Conservation (phyloP, 2,113 vertebrate genomes). For the Centropristis striata region DNA sequence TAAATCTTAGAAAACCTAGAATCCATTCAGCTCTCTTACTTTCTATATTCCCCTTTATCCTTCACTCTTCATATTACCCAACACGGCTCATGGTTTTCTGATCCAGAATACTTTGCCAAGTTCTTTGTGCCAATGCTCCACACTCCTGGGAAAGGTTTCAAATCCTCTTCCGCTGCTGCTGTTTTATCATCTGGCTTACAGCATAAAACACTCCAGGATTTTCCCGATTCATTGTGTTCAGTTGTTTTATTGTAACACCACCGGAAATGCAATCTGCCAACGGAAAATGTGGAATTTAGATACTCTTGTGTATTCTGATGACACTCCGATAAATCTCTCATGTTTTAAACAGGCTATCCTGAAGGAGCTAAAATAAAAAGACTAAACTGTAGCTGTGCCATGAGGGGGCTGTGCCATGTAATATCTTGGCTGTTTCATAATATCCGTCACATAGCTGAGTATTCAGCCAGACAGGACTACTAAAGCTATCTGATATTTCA, state of each 20-base stretch:
- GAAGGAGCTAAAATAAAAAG: neutral
- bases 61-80: conserved; percentile 8
- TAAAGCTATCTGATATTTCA: conserved; percentile 1
- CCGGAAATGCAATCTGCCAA: neutral
- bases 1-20: neutral
- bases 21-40: neutral
- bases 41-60: neutral
- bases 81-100: neutral
- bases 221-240: conserved; percentile 18
- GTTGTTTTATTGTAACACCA: conserved; percentile 21
- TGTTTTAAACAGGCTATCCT: neutral
- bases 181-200: conserved; percentile 50
- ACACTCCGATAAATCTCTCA: neutral
- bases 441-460: neutral
- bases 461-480: neutral
- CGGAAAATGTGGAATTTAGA: neutral
- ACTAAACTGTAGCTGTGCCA: neutral
- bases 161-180: conserved; percentile 44
- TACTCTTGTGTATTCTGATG: neutral
- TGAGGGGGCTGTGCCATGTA: no score
- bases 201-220: conserved; percentile 31
- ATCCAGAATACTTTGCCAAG: neutral
- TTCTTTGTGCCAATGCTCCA: conserved; percentile 23
- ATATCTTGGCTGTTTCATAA: neutral
- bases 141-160: conserved; percentile 41